A percentile compares a stretch with the other conserved stretches of the same genome.
phyloP scores from a whole-genome alignment of 2,113 vertebrate genomes.

The Chionomys nivalis region DNA sequence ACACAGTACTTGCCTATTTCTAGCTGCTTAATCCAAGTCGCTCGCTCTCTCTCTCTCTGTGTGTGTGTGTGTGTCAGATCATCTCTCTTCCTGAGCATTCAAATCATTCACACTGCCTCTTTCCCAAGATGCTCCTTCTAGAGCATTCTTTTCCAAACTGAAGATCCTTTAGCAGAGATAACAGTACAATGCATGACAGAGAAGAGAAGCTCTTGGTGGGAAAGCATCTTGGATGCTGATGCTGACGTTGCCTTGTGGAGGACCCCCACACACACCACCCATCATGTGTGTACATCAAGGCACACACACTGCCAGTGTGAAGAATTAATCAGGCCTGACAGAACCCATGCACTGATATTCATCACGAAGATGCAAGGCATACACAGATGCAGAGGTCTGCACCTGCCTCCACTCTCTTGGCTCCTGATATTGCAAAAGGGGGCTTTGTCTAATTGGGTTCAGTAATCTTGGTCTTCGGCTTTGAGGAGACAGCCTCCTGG shows the following conservation, averaged over 20 bases:
- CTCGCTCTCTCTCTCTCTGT: too few species aligned
- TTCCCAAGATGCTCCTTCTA: not conserved
- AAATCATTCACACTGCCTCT: not conserved
- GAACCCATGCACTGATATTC: constrained; percentile 77
- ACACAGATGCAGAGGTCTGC: constrained; percentile 67
- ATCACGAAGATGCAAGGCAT: constrained; percentile 75
- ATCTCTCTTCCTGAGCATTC: not conserved
- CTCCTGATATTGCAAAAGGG: not conserved
- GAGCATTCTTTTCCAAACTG: not conserved
- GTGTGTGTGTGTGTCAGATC: not conserved
- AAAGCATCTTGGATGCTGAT: constrained; percentile 44
- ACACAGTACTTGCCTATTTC: not conserved
- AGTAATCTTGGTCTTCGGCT: not conserved
- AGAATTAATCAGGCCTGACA: constrained; percentile 79
- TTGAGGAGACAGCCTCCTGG: not conserved
- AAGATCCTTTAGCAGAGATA: constrained; percentile 64
- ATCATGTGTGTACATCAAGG: constrained; percentile 78
- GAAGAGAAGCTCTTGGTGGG: constrained; percentile 54
- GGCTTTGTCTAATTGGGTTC: not conserved
- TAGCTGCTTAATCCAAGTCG: not conserved
- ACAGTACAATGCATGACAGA: constrained; percentile 35
- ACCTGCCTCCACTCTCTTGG: not conserved
- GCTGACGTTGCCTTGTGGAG: constrained; percentile 77
- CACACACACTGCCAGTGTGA: constrained; percentile 77
- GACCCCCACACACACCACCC: constrained; percentile 56